Base-by-base conservation (phyloP, 2,113 vertebrate genomes). In the Corynorhinus townsendii region DNA sequence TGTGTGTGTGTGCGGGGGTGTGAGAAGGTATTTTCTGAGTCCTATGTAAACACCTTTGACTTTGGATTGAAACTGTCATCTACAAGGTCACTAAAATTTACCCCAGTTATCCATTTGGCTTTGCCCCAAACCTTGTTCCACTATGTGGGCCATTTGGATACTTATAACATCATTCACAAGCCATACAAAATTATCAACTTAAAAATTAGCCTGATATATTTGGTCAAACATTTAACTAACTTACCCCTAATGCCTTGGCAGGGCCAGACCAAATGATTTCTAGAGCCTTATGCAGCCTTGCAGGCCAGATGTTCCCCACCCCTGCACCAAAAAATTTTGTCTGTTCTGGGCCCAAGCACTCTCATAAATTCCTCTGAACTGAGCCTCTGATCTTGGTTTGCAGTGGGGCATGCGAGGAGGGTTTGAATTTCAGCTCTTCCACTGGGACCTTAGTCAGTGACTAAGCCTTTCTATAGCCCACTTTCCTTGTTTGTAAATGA, bases 1-100 rank as follows among this genome's bases (percentile, higher is more conserved):
- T 62, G 2, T 3, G 28, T 16, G 0, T 16, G 0, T 73, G 40
- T 19, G 2, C 30, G 5, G 10, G 16, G 30, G 43, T 66, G 16
- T 17, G 22, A 8, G 85, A 54, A 93, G 19, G 33, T 16, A 79
- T 85, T 88, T 93, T 75, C 56, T 81, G 38, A 82, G 69, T 54
- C 30, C 47, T 52, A 1, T 3, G 0, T 59, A 66, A 81, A 33
- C 16, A 38, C 47, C 40, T 71, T 69, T 30, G 28, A 69, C 43
- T 88, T 83, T 40, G 89, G 28, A 8, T 54, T 72, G 64, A 84
- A 86, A 86, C 12, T 73, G 14, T 26, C 16, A 4, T 56, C n/a
- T 43, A 28, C 17, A 91, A 17, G 69, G 16, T 38, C 73, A 73
- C 8, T 83, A 71, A 92, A 52, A 40, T 87, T 40, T 47, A 26